Evolutionary conservation across 2,113 vertebrate species (phyloP), one percentile per base, ranked within the genome.

Genomic region (Sylvicapra grimmia): DNA sequence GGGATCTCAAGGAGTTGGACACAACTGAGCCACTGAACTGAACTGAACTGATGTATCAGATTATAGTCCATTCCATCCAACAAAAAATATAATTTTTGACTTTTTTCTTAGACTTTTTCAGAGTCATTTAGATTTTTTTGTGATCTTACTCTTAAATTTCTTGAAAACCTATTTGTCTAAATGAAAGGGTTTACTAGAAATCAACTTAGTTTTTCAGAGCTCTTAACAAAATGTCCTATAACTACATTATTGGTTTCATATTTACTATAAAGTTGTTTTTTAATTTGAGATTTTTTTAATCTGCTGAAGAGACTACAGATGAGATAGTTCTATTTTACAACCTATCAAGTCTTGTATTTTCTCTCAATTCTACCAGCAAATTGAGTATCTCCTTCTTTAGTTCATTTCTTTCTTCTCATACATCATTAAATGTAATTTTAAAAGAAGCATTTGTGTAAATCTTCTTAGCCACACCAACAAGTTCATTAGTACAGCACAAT

Each of bases 1-100:
- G 8, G 31, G 15, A 15, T 65, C 0, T 0, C 63, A 65, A 65
- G 16, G 63, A n/a, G 63, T n/a, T n/a, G 63, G 8, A 65, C 63
- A 65, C 4, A 8, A 65, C 63, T 65, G 31, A 65, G 15, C 1
- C 4, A 63, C 59, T 63, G 59, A 31, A 65, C 63, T 65, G 63
- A 33, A 65, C 63, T n/a, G 63, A 63, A 65, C 31, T 63, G 61
- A 65, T 77, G 8, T 29, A 16, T 75, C 12, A 31, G 19, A 80
- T 63, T 33, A 58, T 29, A 86, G 16, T 80, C 29, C 94, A 65
- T 3, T 61, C 2, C 56, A 53, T 85, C 56, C 33, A 85, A 53
- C 44, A 49, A 49, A 31, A 31, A 68, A 10, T 3, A 68, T 9
- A 36, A 11, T 82, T 49, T 72, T 61, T 91, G 31, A 19, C 25